A percentile compares a stretch with the other conserved stretches of the same genome.
Conservation (phyloP, 2,888 invertebrate species). For the Cactoblastis cactorum region DNA sequence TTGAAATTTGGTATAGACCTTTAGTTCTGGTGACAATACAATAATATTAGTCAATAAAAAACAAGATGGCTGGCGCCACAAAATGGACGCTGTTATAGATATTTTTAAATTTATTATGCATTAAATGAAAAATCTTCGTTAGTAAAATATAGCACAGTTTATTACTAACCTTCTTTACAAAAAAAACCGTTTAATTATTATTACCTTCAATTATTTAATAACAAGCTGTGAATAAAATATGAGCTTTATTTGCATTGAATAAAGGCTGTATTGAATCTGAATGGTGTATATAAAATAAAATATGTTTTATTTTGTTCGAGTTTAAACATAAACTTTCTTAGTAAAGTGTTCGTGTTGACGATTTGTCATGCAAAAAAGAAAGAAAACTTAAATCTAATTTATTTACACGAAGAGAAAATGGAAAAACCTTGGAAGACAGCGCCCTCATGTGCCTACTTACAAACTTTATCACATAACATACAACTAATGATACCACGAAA, state of each 20-base stretch:
- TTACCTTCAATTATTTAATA: slow-evolving; percentile 17
- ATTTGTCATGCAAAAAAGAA: slow-evolving; percentile 69
- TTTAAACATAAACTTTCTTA: slow-evolving; percentile 36
- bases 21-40: no score
- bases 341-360: slow-evolving; percentile 43
- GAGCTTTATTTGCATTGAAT: slow-evolving; percentile 26
- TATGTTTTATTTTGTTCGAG: slow-evolving; percentile 55
- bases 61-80: no score
- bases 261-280: slow-evolving; percentile 47
- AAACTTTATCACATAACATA: slow-evolving; percentile 70
- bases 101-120: no score
- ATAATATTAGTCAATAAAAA: no score
- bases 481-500: slow-evolving; percentile 69
- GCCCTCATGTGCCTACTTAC: slow-evolving; percentile 55
- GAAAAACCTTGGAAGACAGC: slow-evolving; percentile 72
- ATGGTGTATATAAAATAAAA: slow-evolving; percentile 52
- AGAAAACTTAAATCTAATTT: slow-evolving; percentile 52
- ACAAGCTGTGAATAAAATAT: neutral
- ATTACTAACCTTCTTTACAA: no score
- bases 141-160: no score
- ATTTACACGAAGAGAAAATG: slow-evolving; percentile 52
- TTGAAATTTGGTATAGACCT: no score
- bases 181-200: no score
- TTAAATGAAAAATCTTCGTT: no score
- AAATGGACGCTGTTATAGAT: no score